These are phyloP conservation scores for Isurus oxyrinchus DNA, from an alignment of 2,113 vertebrate species.

Conservation along the genomic window DNA sequence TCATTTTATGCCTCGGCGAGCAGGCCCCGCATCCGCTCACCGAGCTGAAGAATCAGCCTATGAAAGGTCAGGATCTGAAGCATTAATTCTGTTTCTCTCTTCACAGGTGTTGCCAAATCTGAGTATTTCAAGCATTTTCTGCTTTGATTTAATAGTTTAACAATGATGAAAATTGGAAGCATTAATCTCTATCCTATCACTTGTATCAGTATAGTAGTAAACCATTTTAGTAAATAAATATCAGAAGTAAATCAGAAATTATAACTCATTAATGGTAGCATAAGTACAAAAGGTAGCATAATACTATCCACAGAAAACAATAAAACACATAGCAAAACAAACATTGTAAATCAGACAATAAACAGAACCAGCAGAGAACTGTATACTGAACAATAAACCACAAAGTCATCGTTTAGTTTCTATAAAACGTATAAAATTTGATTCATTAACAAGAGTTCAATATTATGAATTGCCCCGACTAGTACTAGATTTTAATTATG, in stretches of 20 bases:
- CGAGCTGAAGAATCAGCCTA: no score
- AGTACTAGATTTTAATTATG: not conserved
- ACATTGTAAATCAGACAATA: not conserved
- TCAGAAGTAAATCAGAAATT: constrained; percentile 2
- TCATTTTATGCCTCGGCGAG: no score
- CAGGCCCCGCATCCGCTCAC: no score
- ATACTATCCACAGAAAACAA: not conserved
- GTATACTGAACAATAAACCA: not conserved
- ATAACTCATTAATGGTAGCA: not conserved
- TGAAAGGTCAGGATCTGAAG: not conserved
- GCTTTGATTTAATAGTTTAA: not conserved
- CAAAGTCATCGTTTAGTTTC: constrained; percentile 11
- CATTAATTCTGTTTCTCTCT: not conserved
- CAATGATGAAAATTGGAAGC: not conserved
- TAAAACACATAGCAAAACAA: not conserved
- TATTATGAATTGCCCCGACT: not conserved
- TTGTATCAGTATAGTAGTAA: not conserved
- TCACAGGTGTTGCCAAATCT: not conserved
- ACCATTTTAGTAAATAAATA: not conserved
- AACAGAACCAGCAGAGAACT: not conserved
- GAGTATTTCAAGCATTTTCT: not conserved
- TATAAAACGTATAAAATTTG: not conserved
- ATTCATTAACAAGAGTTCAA: not conserved
- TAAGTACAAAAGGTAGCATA: not conserved
- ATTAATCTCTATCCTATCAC: no score